These are phyloP conservation scores for Sitophilus oryzae DNA, from an alignment of 1,140 invertebrate species.

Conservation along the genomic window DNA sequence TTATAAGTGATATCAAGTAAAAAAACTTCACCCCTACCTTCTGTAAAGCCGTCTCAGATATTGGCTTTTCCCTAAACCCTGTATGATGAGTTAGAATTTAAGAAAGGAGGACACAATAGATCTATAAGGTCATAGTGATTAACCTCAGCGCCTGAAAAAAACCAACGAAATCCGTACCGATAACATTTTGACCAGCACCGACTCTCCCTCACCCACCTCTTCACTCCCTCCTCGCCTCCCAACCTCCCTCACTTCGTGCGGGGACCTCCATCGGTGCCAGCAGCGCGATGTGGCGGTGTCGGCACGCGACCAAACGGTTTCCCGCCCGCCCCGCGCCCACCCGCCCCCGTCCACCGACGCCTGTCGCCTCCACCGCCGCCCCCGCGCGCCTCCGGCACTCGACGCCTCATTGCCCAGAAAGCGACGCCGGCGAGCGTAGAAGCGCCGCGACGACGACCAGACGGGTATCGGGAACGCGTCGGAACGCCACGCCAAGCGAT, in stretches of 20 bases:
- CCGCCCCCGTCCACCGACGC: no score
- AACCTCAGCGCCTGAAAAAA: no score
- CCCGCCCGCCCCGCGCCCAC: conserved; percentile 19
- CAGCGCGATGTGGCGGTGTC: conserved; percentile 43
- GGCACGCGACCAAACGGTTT: conserved; percentile 43
- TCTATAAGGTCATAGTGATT: no score
- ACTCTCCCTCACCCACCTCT: neutral
- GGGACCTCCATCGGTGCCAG: conserved; percentile 15
- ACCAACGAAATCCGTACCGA: no score
- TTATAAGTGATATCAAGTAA: no score
- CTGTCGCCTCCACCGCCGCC: conserved; percentile 24
- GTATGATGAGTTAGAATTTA: no score
- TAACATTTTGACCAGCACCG: conserved; percentile 8
- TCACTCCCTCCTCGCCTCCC: neutral
- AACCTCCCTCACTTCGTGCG: neutral
- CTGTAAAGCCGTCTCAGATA: no score
- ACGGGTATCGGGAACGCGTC: neutral
- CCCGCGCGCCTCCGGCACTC: conserved; percentile 33
- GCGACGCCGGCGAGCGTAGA: conserved; percentile 17
- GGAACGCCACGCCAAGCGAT: neutral
- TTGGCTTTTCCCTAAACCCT: no score
- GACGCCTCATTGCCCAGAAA: conserved; percentile 25
- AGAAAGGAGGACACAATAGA: no score
- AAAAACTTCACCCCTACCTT: no score
- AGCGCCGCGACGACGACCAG: conserved; percentile 1